Evolutionary conservation across 2,888 invertebrate genomes (phyloP), one percentile per base, ranked within the genome.

Genomic region (Drosophila siamana): DNA sequence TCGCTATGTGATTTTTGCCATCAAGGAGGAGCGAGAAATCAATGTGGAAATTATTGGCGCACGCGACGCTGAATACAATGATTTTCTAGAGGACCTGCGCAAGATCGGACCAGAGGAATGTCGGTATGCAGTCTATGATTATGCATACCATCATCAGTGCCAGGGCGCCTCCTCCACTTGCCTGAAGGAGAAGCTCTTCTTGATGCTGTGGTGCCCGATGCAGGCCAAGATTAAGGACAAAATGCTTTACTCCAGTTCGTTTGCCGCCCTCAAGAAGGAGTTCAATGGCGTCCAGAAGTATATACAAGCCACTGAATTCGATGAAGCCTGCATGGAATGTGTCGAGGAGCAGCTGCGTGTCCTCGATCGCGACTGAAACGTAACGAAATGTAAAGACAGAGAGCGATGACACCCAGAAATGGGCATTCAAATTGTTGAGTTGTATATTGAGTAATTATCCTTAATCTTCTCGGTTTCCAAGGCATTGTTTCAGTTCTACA

Each of bases 171-270:
- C 56, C 0, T 41, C 59, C 16, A 48, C 54, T 0, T 74, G 64
- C 46, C 22, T 74, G 11, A 72, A 73, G 65, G 73, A 86, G 51
- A 83, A 83, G 40, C 65, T 80, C 0, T 70, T 80, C 11, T 19
- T 80, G 2, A 69, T 80, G 74, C 62, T 80, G 5, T 80, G 80
- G 80, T 86, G 84, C 6, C 86, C 80, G 0, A 28, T 41, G 33
- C 40, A 66, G 66, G 78, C 86, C 8, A 54, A 22, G 3, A 26
- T 67, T 43, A 74, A 69, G 60, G 62, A 86, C 26, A 81, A 78
- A 16, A 80, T 81, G 81, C 47, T 86, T 4, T 80, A 80, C 26
- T 67, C 80, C 41, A 73, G 65, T 22, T 77, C 80, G 0, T 77
- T 73, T 30, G 61, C 41, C 1, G 59, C 51, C 0, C 59, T 81